phyloP scores from a whole-genome alignment of 2,113 vertebrate species.

The Empidonax traillii region DNA sequence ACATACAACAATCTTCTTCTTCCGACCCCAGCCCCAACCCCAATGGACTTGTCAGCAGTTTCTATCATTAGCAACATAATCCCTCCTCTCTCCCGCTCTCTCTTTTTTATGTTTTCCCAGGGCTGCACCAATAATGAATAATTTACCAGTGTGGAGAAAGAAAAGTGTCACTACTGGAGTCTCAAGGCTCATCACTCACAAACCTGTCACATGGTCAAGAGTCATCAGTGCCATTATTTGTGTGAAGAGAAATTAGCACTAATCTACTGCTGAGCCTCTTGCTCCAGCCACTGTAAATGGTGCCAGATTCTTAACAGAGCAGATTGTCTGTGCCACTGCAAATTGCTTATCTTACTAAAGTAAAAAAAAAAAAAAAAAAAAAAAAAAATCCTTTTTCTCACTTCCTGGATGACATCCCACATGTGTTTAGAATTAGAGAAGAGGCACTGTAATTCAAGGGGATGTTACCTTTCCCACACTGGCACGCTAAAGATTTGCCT shows the following conservation, averaged over 20 bases:
- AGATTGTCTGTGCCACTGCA: conserved; percentile 43
- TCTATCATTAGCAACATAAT: conserved; percentile 71
- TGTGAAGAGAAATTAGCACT: conserved; percentile 67
- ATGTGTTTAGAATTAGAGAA: background rate
- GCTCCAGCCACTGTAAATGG: conserved; percentile 55
- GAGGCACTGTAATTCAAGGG: background rate
- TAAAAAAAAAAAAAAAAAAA: background rate
- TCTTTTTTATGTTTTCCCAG: conserved; percentile 69
- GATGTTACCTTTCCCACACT: background rate
- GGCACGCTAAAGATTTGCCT: background rate
- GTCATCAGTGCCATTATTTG: conserved; percentile 68
- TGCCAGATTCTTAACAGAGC: conserved; percentile 53
- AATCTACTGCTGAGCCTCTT: conserved; percentile 32
- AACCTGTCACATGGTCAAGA: conserved; percentile 73
- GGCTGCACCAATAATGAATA: conserved; percentile 71
- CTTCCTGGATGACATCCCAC: background rate
- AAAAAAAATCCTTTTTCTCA: background rate
- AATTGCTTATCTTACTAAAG: conserved; percentile 26
- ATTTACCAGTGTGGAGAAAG: conserved; percentile 71
- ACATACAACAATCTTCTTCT: background rate
- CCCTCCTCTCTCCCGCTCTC: conserved; percentile 43
- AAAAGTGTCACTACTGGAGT: conserved; percentile 69
- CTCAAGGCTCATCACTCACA: conserved; percentile 73
- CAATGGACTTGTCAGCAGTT: conserved; percentile 66
- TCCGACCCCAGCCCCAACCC: background rate